Conservation (phyloP, 2,113 vertebrate species). For the Gopherus flavomarginatus region DNA sequence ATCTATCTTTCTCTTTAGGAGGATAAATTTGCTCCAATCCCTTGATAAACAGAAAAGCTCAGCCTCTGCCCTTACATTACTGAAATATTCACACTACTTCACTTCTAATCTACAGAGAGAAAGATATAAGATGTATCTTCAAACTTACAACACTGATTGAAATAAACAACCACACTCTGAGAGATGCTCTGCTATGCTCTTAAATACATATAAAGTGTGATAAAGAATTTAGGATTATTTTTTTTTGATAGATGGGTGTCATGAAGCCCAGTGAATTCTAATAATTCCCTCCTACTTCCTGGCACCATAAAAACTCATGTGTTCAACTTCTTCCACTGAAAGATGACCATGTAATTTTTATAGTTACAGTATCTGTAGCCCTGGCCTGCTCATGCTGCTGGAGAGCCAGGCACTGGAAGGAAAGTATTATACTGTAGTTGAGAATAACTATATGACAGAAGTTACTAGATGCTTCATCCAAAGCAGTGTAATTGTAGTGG, state of each 20-base stretch:
- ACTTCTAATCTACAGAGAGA: constrained; percentile 46
- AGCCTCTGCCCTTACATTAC: not conserved
- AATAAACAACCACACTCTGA: constrained; percentile 25
- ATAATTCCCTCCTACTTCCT: not conserved
- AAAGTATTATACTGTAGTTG: constrained; percentile 40
- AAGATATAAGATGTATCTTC: not conserved
- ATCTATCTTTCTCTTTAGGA: not conserved
- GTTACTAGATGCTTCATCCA: constrained; percentile 52
- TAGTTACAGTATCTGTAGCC: not conserved
- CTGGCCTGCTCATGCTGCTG: constrained; percentile 29
- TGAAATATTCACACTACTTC: constrained; percentile 18
- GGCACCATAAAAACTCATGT: not conserved
- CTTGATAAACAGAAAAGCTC: not conserved
- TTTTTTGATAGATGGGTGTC: not conserved
- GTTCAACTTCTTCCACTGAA: not conserved
- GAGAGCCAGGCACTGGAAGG: not conserved
- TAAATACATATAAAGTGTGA: constrained; percentile 30
- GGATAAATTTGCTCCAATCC: not conserved
- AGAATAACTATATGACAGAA: not conserved
- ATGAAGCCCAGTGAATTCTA: not conserved
- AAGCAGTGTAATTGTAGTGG: constrained; percentile 58
- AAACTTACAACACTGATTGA: constrained; percentile 33
- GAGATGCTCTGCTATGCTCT: constrained; percentile 21
- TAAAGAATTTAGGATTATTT: not conserved
- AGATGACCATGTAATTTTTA: constrained; percentile 17